A percentile compares a stretch with the other conserved stretches of the same genome.
Evolutionary conservation across 2,113 vertebrate genomes (phyloP).

Genomic region (Aplodontia rufa): DNA sequence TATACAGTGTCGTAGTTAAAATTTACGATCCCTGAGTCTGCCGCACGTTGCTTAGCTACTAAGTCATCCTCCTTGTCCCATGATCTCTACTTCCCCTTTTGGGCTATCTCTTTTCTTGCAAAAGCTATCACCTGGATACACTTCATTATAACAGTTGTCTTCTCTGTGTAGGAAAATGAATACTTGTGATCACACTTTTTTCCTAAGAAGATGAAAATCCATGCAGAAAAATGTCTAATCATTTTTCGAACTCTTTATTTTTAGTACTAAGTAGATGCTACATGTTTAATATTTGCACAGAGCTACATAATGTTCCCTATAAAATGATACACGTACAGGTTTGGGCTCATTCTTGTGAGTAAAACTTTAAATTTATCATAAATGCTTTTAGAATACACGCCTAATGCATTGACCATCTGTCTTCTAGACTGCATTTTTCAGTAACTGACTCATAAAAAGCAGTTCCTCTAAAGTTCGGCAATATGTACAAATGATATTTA

Average conservation of each 20-base stretch:
- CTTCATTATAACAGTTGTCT: not conserved
- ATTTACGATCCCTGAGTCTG: conserved; percentile 16
- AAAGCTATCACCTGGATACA: not conserved
- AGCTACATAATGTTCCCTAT: not conserved
- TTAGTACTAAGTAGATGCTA: not conserved
- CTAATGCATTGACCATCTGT: conserved; percentile 54
- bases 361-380: conserved; percentile 23
- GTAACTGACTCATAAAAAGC: conserved; percentile 49
- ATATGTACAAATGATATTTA: conserved; percentile 53
- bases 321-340: not conserved
- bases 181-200: not conserved
- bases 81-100: conserved; percentile 14
- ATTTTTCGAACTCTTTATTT: conserved; percentile 28
- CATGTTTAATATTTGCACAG: not conserved
- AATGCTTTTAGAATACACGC: not conserved
- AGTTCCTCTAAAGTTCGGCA: conserved; percentile 45
- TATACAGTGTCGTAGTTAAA: conserved; percentile 43
- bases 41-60: conserved; percentile 36
- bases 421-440: conserved; percentile 30
- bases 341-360: not conserved
- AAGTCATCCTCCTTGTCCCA: not conserved
- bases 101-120: conserved; percentile 2
- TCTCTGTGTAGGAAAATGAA: conserved; percentile 17
- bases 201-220: not conserved
- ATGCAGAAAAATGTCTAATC: not conserved